Evolutionary conservation across 2,113 vertebrate species (phyloP).

Genomic region (Passer montanus): DNA sequence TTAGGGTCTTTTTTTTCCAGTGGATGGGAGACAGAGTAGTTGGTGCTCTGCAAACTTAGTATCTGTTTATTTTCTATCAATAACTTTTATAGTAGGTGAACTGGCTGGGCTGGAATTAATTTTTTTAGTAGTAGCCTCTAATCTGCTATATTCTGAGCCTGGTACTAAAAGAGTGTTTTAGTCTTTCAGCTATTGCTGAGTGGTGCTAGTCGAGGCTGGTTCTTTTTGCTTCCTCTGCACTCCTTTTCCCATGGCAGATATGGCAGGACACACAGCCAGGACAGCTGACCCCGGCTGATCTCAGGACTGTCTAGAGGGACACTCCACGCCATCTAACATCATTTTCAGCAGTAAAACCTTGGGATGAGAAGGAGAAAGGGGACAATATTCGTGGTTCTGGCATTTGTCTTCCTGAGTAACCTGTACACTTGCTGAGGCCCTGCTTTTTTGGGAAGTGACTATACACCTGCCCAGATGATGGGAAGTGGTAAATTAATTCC

Average conservation of each 20-base stretch:
- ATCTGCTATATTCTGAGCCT: neutral
- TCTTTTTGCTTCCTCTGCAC: neutral
- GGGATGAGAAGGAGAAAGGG: neutral
- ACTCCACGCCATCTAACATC: rapidly evolving
- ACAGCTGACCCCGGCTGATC: neutral
- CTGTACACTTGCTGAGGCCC: rapidly evolving
- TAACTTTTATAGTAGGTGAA: neutral
- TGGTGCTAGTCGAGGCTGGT: neutral
- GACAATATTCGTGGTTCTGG: neutral
- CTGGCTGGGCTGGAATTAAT: neutral
- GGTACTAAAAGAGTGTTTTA: neutral
- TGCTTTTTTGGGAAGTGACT: neutral
- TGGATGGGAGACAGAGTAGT: neutral
- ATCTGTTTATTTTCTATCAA: neutral
- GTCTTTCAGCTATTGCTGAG: neutral
- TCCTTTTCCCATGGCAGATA: neutral
- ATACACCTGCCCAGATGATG: neutral
- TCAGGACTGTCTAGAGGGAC: rapidly evolving
- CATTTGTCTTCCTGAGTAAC: neutral
- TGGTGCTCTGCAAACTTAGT: neutral
- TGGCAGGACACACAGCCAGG: neutral
- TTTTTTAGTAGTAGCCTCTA: neutral
- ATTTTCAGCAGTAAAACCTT: neutral
- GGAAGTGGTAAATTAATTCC: neutral
- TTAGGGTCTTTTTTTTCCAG: neutral